A percentile compares a stretch with the other conserved stretches of the same genome.
Evolutionary conservation across 2,113 vertebrate species (phyloP).

Genomic region (Podarcis cretensis): DNA sequence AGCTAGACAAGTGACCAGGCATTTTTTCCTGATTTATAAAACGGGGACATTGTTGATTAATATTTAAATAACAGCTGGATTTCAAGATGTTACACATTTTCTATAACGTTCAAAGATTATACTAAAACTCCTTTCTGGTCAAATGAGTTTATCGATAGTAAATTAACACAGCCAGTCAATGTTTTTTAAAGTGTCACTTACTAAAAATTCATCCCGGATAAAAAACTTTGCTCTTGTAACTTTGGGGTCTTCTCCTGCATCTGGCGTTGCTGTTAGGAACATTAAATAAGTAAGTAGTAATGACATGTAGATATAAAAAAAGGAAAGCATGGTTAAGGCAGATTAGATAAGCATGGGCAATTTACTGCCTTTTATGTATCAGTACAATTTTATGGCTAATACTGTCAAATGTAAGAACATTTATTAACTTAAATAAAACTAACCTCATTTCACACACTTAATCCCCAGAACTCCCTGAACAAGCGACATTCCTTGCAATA

Average conservation of each 20-base stretch:
- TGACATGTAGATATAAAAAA: neutral
- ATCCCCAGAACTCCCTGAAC: conserved; percentile 12
- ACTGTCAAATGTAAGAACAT: conserved; percentile 22
- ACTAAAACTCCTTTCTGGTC: conserved; percentile 25
- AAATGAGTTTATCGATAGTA: conserved; percentile 45
- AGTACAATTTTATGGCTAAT: neutral
- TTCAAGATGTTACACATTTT: neutral
- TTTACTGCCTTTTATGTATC: neutral
- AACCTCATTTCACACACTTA: accelerated
- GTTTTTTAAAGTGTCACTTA: conserved; percentile 73
- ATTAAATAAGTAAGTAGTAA: conserved; percentile 18
- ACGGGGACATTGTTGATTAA: conserved; percentile 26
- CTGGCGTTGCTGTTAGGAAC: conserved; percentile 86
- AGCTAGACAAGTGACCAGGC: neutral
- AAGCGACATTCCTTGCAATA: conserved; percentile 3
- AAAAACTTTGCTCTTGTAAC: conserved; percentile 99
- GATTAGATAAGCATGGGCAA: neutral
- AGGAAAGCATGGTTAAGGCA: neutral
- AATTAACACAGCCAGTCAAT: conserved; percentile 26
- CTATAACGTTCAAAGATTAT: neutral
- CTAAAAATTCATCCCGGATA: conserved; percentile 97
- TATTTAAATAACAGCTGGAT: neutral
- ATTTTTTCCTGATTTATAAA: neutral
- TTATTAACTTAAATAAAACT: neutral
- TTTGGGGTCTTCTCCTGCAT: conserved; percentile 96